Evolutionary conservation across 1,140 invertebrate species (phyloP), one percentile per base, ranked within the genome.

Genomic region (Scaptodrosophila lebanonensis): DNA sequence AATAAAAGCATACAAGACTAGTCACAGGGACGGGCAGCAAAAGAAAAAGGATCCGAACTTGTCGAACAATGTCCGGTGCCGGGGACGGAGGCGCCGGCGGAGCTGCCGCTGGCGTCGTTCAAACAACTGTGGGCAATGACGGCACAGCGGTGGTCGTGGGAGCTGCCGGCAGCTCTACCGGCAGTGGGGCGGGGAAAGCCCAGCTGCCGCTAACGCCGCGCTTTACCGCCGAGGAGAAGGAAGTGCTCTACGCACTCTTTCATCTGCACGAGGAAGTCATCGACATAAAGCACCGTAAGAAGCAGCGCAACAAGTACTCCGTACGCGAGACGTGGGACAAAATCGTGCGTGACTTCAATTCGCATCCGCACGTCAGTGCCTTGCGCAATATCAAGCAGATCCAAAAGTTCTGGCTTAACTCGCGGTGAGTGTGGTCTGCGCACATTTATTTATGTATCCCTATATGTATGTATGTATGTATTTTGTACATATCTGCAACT

Each of bases 401-500:
- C 3, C 85, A 87, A 35, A 87, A 87, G 56, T 87, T 87, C 42
- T 87, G 85, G 85, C 57, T 87, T 2, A 87, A 87, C 47, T 84
- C 85, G n/a, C 70, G 83, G 85, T 87, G 49, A 56, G 63, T 45
- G n/a, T n/a, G n/a, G n/a, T n/a, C n/a, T n/a, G n/a, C n/a, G n/a
- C 7, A 15, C 9, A 40, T 17, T 40, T 3, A 17, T 12, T 6
- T 17, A 15, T 17, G 16, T 40, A 3, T n/a, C n/a, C n/a, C n/a
- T n/a, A n/a, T n/a, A n/a, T n/a, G n/a, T n/a, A n/a, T n/a, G n/a
- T n/a, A n/a, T n/a, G n/a, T n/a, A n/a, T n/a, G n/a, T n/a, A n/a
- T n/a, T n/a, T n/a, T n/a, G n/a, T n/a, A n/a, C n/a, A n/a, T n/a
- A n/a, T n/a, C n/a, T n/a, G n/a, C n/a, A n/a, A 11, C 7, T 29